phyloP scores from a whole-genome alignment of 2,888 invertebrate species.

The Vanessa cardui region DNA sequence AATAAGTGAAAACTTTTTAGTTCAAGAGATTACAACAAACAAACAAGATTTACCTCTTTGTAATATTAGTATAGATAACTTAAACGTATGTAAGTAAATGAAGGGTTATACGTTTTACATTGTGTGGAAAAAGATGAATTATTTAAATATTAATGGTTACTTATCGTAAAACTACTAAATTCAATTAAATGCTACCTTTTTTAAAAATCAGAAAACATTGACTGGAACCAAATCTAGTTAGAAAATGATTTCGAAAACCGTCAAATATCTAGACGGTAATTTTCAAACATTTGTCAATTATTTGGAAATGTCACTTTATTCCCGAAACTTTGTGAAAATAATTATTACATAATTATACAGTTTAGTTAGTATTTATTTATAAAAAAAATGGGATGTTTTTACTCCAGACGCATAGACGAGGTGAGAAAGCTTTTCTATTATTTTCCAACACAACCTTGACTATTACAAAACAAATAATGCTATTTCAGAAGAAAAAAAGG shows the following conservation, averaged over 20 bases:
- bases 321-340: conserved; percentile 53
- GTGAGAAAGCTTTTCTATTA: conserved; percentile 48
- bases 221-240: conserved; percentile 27
- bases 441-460: too few species aligned
- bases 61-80: too few species aligned
- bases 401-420: conserved; percentile 58
- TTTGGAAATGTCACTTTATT: conserved; percentile 75
- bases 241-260: conserved; percentile 52
- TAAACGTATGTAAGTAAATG: too few species aligned
- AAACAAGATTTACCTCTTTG: too few species aligned
- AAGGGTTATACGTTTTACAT: too few species aligned
- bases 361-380: conserved; percentile 49
- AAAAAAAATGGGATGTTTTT: conserved; percentile 71
- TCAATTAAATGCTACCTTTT: not conserved
- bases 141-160: too few species aligned
- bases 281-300: conserved; percentile 69
- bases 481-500: too few species aligned
- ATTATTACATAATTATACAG: conserved; percentile 55
- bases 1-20: too few species aligned
- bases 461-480: too few species aligned
- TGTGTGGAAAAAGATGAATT: not conserved
- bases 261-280: conserved; percentile 69
- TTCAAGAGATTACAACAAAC: too few species aligned
- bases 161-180: not conserved
- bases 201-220: not conserved